These are phyloP conservation scores for Setipinna tenuifilis DNA, from an alignment of 2,797 vertebrate species.

Conservation along the genomic window DNA sequence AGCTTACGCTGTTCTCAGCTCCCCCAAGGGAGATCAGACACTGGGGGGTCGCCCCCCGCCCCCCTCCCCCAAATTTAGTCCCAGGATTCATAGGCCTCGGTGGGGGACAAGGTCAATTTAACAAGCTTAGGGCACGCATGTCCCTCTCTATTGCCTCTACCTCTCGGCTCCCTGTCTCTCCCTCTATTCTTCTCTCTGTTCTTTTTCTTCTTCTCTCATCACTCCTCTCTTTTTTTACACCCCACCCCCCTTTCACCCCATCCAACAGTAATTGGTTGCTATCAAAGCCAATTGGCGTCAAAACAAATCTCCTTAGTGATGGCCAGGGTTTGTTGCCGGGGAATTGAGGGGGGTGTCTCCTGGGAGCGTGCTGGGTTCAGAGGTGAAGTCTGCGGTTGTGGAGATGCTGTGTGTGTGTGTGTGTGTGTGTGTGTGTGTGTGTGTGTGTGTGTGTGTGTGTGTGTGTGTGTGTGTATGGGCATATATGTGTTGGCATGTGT, in stretches of 20 bases:
- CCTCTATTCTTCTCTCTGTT: not conserved
- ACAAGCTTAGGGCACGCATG: constrained; percentile 23
- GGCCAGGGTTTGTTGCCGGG: constrained; percentile 7
- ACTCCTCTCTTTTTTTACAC: not conserved
- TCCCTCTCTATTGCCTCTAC: constrained; percentile 26
- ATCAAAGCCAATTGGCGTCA: constrained; percentile 32
- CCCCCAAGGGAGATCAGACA: constrained; percentile 67
- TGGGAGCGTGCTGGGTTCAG: constrained; percentile 6
- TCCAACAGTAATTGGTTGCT: constrained; percentile 12
- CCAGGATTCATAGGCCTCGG: constrained; percentile 29
- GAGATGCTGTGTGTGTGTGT: not conserved
- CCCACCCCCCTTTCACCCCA: not conserved
- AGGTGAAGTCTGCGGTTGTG: constrained; percentile 15
- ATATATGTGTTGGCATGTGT: not conserved
- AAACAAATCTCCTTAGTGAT: constrained; percentile 30
- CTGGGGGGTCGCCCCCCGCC: constrained; percentile 15
- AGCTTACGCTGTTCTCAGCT: constrained; percentile 61
- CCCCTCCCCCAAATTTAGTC: constrained; percentile 7
- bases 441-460: constrained; percentile 16
- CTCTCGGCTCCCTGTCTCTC: not conserved
- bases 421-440: not conserved
- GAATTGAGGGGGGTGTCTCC: not conserved
- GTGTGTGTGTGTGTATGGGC: not conserved
- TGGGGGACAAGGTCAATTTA: constrained; percentile 52
- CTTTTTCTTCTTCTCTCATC: constrained; percentile 12